Conservation (phyloP, 2,113 vertebrate genomes). For the Chaetodon trifascialis region DNA sequence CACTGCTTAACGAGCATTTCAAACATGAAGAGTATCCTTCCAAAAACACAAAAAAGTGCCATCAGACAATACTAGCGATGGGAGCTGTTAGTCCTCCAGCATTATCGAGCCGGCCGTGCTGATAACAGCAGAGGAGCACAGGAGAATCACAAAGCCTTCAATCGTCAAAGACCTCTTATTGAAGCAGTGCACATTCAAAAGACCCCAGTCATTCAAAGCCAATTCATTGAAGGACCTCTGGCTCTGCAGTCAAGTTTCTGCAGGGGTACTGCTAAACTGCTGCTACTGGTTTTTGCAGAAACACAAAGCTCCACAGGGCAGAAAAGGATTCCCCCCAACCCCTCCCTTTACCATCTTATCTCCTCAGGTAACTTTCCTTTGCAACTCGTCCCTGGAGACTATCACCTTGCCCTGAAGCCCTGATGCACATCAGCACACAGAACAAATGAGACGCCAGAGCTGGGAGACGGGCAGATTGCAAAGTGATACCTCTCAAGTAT, state of each 20-base stretch:
- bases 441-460: constrained; percentile 82
- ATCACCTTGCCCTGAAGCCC: constrained; percentile 80
- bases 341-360: constrained; percentile 70
- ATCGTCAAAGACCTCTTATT: constrained; percentile 69
- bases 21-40: constrained; percentile 19
- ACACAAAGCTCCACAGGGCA: constrained; percentile 69
- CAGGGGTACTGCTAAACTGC: constrained; percentile 63
- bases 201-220: constrained; percentile 59
- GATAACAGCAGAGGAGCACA: constrained; percentile 57
- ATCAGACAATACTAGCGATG: constrained; percentile 24
- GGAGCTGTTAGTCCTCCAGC: constrained; percentile 20
- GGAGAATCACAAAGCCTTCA: constrained; percentile 66
- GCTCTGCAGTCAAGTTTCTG: constrained; percentile 68
- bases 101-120: constrained; percentile 10
- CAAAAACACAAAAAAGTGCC: constrained; percentile 28
- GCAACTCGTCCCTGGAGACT: constrained; percentile 77
- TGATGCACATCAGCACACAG: constrained; percentile 80
- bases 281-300: constrained; percentile 53
- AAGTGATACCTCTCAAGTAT: constrained; percentile 82
- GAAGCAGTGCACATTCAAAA: constrained; percentile 67
- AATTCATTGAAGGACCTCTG: constrained; percentile 72
- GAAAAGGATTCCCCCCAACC: constrained; percentile 43
- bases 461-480: constrained; percentile 77
- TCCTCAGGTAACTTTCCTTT: constrained; percentile 81
- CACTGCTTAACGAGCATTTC: constrained; percentile 32